phyloP scores from a whole-genome alignment of 2,113 vertebrate species.

The Epinephelus fuscoguttatus region DNA sequence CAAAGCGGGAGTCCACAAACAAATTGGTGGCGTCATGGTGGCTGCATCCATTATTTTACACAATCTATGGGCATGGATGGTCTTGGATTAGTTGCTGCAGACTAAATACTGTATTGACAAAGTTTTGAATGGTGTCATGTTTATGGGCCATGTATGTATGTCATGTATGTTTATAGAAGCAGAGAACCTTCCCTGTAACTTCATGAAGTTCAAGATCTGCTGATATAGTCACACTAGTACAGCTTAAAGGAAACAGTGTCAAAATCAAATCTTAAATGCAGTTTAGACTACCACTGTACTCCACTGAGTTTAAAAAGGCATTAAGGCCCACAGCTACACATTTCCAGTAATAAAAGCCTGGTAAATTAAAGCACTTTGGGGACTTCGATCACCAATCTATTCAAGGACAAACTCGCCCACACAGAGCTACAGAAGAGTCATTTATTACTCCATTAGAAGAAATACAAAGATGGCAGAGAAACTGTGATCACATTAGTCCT shows the following conservation, averaged over 20 bases:
- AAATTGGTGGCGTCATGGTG: too few species aligned
- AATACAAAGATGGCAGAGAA: slow-evolving; percentile 77
- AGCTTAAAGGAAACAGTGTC: not conserved
- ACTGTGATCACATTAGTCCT: slow-evolving; percentile 63
- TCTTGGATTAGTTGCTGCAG: not conserved
- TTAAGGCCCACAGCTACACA: not conserved
- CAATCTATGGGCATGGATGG: too few species aligned
- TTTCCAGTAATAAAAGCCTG: slow-evolving; percentile 12
- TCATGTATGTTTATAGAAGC: not conserved
- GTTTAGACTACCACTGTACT: not conserved
- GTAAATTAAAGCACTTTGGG: slow-evolving; percentile 24
- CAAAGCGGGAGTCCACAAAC: too few species aligned
- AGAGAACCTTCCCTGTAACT: not conserved
- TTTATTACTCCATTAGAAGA: slow-evolving; percentile 77
- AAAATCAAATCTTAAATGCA: not conserved
- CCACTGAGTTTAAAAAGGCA: not conserved
- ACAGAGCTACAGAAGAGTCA: slow-evolving; percentile 70
- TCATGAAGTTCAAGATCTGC: not conserved
- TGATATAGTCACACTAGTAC: not conserved
- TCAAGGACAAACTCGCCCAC: slow-evolving; percentile 59
- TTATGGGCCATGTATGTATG: not conserved
- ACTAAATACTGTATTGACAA: not conserved
- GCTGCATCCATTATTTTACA: too few species aligned
- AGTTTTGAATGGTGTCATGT: not conserved
- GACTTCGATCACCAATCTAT: slow-evolving; percentile 1